Conservation (phyloP, 2,797 vertebrate genomes). For the Acrossocheilus wenchowensis region DNA sequence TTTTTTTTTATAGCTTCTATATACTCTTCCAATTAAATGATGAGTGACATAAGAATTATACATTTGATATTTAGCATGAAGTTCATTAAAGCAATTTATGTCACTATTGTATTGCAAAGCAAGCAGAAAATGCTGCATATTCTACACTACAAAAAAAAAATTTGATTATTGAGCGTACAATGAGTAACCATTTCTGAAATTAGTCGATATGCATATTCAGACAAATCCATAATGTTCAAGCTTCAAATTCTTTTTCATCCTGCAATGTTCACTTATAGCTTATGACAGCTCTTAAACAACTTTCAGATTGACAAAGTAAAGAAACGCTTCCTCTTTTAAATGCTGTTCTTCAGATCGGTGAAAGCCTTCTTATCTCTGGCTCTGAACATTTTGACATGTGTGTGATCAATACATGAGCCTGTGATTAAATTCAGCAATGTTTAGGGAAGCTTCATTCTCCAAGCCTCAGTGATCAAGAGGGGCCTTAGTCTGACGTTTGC, state of each 20-base stretch:
- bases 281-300: not conserved
- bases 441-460: conserved; percentile 81
- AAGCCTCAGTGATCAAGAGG: conserved; percentile 78
- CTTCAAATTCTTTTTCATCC: not conserved
- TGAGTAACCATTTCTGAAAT: not conserved
- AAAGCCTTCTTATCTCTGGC: conserved; percentile 62
- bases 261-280: not conserved
- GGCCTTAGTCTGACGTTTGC: conserved; percentile 73
- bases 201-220: not conserved
- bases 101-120: too few species aligned
- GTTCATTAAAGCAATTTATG: not conserved
- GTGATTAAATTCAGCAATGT: conserved; percentile 81
- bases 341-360: not conserved
- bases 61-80: not conserved
- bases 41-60: not conserved
- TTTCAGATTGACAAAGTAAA: conserved; percentile 11
- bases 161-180: not conserved
- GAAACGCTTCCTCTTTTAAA: conserved; percentile 14
- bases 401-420: conserved; percentile 82
- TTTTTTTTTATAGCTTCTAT: too few species aligned
- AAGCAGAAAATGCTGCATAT: not conserved
- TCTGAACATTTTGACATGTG: conserved; percentile 73
- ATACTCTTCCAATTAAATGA: not conserved
- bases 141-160: not conserved
- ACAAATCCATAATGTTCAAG: not conserved